Evolutionary conservation across 2,888 invertebrate species (phyloP).

Genomic region (Troides aeacus): DNA sequence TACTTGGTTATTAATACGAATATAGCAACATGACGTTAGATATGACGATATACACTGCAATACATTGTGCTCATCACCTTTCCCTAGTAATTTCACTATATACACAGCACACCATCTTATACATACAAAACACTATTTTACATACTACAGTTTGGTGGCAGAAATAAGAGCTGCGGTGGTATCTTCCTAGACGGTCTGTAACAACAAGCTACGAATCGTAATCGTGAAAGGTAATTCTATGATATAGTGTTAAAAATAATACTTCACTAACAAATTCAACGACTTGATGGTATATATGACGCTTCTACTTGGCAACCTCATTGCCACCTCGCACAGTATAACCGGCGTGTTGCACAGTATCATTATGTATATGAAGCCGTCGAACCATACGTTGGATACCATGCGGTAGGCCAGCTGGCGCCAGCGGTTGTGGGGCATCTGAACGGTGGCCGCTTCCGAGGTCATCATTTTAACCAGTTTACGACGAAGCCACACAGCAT

Average conservation of each 20-base stretch:
- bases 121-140: too few relatives aligned
- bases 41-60: too few relatives aligned
- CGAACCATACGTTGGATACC: conserved; percentile 66
- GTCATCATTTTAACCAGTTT: conserved; percentile 66
- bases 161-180: too few relatives aligned
- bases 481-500: conserved; percentile 68
- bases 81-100: too few relatives aligned
- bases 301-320: conserved; percentile 43
- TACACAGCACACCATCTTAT: too few relatives aligned
- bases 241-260: background rate
- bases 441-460: conserved; percentile 51
- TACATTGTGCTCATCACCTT: too few relatives aligned
- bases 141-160: too few relatives aligned
- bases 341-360: conserved; percentile 70
- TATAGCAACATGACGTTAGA: too few relatives aligned
- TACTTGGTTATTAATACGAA: too few relatives aligned
- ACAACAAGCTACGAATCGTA: too few relatives aligned
- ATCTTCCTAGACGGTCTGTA: too few relatives aligned
- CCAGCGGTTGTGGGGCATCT: conserved; percentile 57
- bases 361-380: conserved; percentile 64
- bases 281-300: conserved; percentile 51
- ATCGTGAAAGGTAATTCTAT: too few relatives aligned
- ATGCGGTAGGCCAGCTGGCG: conserved; percentile 60
- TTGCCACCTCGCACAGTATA: conserved; percentile 61
- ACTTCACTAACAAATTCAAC: conserved; percentile 62